Conservation (phyloP, 2,797 vertebrate genomes). For the Gobio occitaniae region DNA sequence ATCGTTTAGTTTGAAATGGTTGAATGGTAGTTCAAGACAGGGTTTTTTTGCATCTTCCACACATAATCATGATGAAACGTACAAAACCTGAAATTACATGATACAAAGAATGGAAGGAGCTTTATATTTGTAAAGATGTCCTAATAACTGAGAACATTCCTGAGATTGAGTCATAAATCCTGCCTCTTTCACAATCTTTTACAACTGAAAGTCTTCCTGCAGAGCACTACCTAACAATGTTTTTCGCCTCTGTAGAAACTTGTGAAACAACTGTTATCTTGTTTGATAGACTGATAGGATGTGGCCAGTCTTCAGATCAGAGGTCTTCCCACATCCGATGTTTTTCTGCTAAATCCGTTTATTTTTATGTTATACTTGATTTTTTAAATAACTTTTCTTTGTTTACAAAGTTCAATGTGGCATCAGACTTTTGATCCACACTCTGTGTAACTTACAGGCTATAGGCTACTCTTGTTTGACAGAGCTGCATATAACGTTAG, state of each 20-base stretch:
- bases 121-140: slow-evolving; percentile 24
- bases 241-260: not conserved
- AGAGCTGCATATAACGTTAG: too few species aligned
- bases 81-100: not conserved
- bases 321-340: not conserved
- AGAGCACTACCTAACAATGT: not conserved
- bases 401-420: not conserved
- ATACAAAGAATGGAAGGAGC: not conserved
- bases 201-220: not conserved
- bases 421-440: not conserved
- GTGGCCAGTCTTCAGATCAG: not conserved
- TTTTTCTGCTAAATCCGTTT: not conserved
- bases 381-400: not conserved
- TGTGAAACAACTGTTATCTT: slow-evolving; percentile 5
- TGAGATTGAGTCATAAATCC: slow-evolving; percentile 16
- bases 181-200: slow-evolving; percentile 27
- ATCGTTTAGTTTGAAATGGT: too few species aligned
- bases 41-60: not conserved
- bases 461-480: not conserved
- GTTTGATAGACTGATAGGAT: not conserved
- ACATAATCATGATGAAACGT: not conserved
- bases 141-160: slow-evolving; percentile 22
- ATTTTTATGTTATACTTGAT: not conserved
- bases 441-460: not conserved
- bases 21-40: not conserved